Base-by-base conservation (phyloP, 2,797 vertebrate genomes). In the Rachycentron canadum region DNA sequence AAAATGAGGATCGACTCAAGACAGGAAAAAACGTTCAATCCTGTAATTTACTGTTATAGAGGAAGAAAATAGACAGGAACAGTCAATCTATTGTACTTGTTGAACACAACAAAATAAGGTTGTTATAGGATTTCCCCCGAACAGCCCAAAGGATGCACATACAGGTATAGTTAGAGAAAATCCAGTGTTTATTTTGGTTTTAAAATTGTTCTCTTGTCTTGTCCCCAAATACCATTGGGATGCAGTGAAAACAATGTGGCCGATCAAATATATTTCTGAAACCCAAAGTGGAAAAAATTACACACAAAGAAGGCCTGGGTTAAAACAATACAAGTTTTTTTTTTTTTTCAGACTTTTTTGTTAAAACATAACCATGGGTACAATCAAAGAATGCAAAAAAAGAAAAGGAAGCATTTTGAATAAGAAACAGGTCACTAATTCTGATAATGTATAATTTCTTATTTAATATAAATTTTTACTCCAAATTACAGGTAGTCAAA, bases 131-230 rank as follows among this genome's bases (percentile, higher is more conserved):
- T 76, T 78, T 73, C 17, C 5, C 16, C 8, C 0, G n/a, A 32
- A n/a, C 11, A 69, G 23, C 21, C 17, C 1, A 67, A 82, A 57
- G 10, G 36, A 60, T 12, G 30, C 6, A 80, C 41, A 83, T 34
- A 69, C 26, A 78, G 9, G 38, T 58, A 49, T 41, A 26, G 28
- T 77, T 58, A 70, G 50, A 82, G 50, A 86, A 91, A 90, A 90
- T 93, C 89, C 90, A 92, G 91, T 94, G 92, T 93, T 93, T 93
- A 92, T 93, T 94, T 81, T 75, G 50, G 43, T 73, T 69, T 17
- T 60, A 56, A 26, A 26, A 63, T 73, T 81, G 19, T 79, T 40
- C 28, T 69, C 25, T 73, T 71, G n/a, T 30, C 63, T 38, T 71
- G n/a, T 76, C 34, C 59, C n/a, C 16, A 58, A 74, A 26, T 45